Base-by-base conservation (phyloP, 2,113 vertebrate species). In the Macquaria ambigua region DNA sequence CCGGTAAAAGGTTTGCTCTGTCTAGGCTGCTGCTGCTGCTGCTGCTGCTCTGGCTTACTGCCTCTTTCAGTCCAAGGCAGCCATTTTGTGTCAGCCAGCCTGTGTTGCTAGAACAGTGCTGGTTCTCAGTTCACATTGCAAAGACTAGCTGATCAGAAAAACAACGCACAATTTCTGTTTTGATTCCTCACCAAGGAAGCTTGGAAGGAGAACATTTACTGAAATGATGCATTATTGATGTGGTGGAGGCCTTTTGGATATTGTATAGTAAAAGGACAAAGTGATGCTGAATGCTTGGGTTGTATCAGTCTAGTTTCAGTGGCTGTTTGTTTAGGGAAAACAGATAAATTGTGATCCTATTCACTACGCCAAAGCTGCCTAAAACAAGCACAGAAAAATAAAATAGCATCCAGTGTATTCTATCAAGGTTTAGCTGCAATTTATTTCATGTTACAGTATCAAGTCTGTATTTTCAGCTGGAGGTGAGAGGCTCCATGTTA, bases 71-170 rank as follows among this genome's bases (percentile, higher is more conserved):
- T 75, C 83, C 77, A 55, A 84, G 70, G 91, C 91, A 87, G 92
- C 90, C 93, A 94, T 92, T 93, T 94, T 94, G 89, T 92, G 85
- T 91, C 83, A 81, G 79, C 78, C 87, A 43, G 73, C 68, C 39
- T 82, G 66, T 74, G 82, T 73, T 83, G 74, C 71, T 55, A 14
- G 62, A 80, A 77, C 74, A 83, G 52, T n/a, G 81, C 56, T 74
- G 58, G 34, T 48, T 83, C 77, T 90, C 73, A 62, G 28, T 43
- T 58, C 28, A 79, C 64, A 52, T 0, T 61, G 55, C 56, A 69
- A 77, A 59, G 72, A 67, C 14, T 39, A 52, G 48, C 20, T 58
- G 79, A 77, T 74, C 56, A 55, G 48, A 74, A 63, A 85, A 85
- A 63, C 43, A 59, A 0, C 23, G 63, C 23, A 46, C 14, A 15